These are phyloP conservation scores for Tragelaphus scriptus DNA, from an alignment of 2,113 vertebrate genomes.

Conservation along the genomic window DNA sequence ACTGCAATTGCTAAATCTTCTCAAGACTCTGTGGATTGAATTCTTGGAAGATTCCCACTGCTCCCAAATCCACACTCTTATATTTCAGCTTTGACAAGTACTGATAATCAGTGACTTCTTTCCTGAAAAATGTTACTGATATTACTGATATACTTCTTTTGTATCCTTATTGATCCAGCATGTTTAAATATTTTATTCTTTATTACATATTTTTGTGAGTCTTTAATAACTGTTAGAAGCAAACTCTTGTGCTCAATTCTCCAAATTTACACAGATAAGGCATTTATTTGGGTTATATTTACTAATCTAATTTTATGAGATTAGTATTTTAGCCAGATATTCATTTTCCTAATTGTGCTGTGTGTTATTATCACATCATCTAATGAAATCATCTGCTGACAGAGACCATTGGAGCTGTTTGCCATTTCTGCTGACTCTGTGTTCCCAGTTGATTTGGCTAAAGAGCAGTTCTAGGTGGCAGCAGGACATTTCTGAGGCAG, in stretches of 20 bases:
- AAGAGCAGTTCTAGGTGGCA: neutral
- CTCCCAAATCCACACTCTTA: neutral
- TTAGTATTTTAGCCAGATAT: neutral
- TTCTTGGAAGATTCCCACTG: neutral
- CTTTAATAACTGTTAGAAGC: neutral
- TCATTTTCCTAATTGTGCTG: neutral
- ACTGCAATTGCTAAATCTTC: neutral
- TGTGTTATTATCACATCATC: neutral
- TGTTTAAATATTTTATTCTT: neutral
- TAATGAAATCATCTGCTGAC: neutral
- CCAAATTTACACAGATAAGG: neutral
- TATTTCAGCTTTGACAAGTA: neutral
- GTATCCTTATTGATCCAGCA: neutral
- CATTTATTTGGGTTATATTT: constrained; percentile 4
- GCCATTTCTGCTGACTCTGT: neutral
- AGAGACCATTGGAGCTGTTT: neutral
- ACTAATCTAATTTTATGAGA: neutral
- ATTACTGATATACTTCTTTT: neutral
- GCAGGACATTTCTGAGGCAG: neutral
- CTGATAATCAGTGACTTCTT: neutral
- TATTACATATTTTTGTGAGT: neutral
- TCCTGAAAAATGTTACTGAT: neutral
- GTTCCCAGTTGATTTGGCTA: neutral
- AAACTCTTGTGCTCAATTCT: neutral
- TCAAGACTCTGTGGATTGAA: neutral